Base-by-base conservation (phyloP, 1,140 invertebrate species). In the Stegodyphus mimosarum region DNA sequence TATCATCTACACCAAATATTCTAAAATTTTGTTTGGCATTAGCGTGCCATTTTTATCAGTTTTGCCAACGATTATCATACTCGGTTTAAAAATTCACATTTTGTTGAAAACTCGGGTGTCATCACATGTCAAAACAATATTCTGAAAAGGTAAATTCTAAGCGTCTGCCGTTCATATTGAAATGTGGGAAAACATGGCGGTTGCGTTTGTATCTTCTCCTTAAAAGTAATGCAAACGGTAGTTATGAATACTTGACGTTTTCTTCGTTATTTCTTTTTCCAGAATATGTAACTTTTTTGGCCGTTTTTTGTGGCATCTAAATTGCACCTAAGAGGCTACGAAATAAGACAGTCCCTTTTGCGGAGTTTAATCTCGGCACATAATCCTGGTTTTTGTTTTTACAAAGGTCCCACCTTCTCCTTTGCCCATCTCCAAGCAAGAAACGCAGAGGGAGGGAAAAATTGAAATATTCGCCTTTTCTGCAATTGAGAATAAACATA, bases 271-370 rank as follows among this genome's bases (percentile, higher is more conserved):
- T 60, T 15, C 1, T 60, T 60, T 60, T 60, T 60, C 15, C 15
- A 33, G 33, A 33, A 33, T 33, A 33, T 33, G 33, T 33, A 33
- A 33, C 33, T 33, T 33, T 33, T 33, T 33, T 33, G 33, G 33
- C 3, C 33, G 33, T 33, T 33, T 60, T 60, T 60, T 60, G 55
- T 15, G 55, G 55, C 9, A 15, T 1, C 9, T 60, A 60, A 60
- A 60, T 60, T 60, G 55, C 55, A 74, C 72, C 72, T 74, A 74
- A 74, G 72, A 74, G 72, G 53, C 53, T 74, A 74, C 7, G 18
- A 52, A 74, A 60, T 74, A 55, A 60, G 72, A 74, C n/a, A 55
- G 48, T 15, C 13, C 51, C 51, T 51, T 52, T 52, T 17, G 49
- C 17, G 7, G 33, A 60, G n/a, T 74, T 74, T 74, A 74, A 74